These are phyloP conservation scores for Erebia ligea DNA, from an alignment of 2,888 invertebrate genomes.

Conservation along the genomic window DNA sequence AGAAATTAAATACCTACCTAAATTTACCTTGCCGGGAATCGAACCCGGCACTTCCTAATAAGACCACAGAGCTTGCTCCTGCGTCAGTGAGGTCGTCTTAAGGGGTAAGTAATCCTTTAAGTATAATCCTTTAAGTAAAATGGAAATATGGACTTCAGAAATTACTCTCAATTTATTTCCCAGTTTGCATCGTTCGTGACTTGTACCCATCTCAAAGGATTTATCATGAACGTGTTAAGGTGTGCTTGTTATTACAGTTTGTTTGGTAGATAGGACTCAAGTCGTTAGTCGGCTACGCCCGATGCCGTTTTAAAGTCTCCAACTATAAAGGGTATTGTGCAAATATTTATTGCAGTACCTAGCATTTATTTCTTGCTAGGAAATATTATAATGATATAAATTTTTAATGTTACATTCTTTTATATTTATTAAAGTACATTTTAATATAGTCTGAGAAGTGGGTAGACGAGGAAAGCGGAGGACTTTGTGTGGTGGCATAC, in stretches of 20 bases:
- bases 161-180: not conserved
- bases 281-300: conserved; percentile 55
- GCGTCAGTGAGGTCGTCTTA: no score
- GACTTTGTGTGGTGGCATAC: no score
- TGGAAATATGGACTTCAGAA: not conserved
- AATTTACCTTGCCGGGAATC: no score
- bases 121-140: no score
- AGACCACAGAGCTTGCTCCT: no score
- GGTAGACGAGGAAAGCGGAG: no score
- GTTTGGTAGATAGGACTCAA: conserved; percentile 66
- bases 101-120: no score
- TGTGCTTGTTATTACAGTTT: conserved; percentile 72
- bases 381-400: not conserved
- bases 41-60: no score
- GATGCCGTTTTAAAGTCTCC: conserved; percentile 26
- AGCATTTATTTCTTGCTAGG: not conserved
- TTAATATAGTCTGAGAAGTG: no score
- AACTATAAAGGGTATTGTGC: not conserved
- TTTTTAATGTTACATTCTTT: not conserved
- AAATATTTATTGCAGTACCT: not conserved
- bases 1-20: no score
- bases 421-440: not conserved
- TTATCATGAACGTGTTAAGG: conserved; percentile 66
- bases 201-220: conserved; percentile 56
- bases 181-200: conserved; percentile 25